Conservation (phyloP, 2,113 vertebrate species). For the Marmota flaviventris region DNA sequence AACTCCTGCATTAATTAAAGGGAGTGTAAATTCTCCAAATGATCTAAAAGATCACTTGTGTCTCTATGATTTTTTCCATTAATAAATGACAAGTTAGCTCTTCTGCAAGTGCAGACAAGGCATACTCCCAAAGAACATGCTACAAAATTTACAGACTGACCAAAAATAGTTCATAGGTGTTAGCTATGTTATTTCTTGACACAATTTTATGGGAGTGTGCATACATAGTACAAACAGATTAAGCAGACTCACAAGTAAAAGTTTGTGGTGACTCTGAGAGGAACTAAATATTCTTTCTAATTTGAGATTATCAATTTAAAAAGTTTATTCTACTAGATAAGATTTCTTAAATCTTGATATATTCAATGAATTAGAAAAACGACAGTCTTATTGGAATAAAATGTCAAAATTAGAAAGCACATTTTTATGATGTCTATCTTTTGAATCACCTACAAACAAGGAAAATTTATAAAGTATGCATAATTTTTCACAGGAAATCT, state of each 20-base stretch:
- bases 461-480: neutral
- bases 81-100: neutral
- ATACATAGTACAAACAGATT: conserved; percentile 46
- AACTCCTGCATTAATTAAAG: conserved; percentile 57
- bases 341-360: conserved; percentile 16
- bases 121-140: conserved; percentile 52
- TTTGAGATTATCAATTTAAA: conserved; percentile 27
- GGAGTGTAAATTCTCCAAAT: conserved; percentile 10
- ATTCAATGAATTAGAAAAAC: conserved; percentile 16
- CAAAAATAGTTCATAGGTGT: neutral
- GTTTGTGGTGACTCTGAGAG: conserved; percentile 25
- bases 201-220: conserved; percentile 15
- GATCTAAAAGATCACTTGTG: conserved; percentile 39
- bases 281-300: conserved; percentile 30
- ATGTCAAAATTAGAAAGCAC: conserved; percentile 39
- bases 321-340: conserved; percentile 48
- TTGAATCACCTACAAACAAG: conserved; percentile 50
- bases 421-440: conserved; percentile 35
- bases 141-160: conserved; percentile 36
- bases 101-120: conserved; percentile 45
- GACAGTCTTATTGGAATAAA: neutral
- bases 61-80: conserved; percentile 54
- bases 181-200: conserved; percentile 10
- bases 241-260: conserved; percentile 41
- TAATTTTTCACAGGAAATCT: conserved; percentile 44